Percentiles rank a stretch among this genome's conserved stretches.
Evolutionary conservation across 2,888 invertebrate species (phyloP).

Genomic region (Ganaspis brasiliensis): DNA sequence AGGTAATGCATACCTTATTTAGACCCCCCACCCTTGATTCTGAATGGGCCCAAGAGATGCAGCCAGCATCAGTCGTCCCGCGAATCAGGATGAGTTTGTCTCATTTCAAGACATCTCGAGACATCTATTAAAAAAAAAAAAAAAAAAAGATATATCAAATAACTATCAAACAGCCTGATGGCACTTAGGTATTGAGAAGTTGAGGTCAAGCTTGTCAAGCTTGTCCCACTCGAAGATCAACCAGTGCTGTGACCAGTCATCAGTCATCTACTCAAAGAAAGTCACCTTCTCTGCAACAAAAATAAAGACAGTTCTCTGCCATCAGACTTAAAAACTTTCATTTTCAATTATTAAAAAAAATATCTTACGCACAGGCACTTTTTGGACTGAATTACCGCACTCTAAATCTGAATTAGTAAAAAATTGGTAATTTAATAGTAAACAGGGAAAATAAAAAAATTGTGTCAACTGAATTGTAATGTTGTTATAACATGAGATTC

Average conservation of each 20-base stretch:
- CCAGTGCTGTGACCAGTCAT: neutral
- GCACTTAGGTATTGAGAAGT: neutral
- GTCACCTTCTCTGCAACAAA: neutral
- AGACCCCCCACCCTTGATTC: conserved; percentile 27
- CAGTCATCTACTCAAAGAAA: neutral
- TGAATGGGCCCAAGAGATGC: conserved; percentile 7
- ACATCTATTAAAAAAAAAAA: too few species aligned
- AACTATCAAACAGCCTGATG: neutral
- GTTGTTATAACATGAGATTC: too few species aligned
- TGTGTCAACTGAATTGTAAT: too few species aligned
- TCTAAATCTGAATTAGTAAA: too few species aligned
- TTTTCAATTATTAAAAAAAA: too few species aligned
- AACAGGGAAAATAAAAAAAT: too few species aligned
- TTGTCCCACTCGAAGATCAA: conserved; percentile 1
- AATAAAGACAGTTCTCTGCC: neutral
- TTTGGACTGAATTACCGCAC: too few species aligned
- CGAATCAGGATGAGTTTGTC: conserved; percentile 7
- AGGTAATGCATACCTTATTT: conserved; percentile 42
- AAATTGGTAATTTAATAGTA: too few species aligned
- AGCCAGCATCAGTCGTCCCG: neutral
- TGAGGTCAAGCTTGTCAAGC: conserved; percentile 30
- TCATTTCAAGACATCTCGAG: neutral
- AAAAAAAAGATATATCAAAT: too few species aligned
- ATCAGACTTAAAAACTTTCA: too few species aligned
- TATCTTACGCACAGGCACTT: too few species aligned